phyloP scores from a whole-genome alignment of 1,140 invertebrate species.

The Grapholita molesta region DNA sequence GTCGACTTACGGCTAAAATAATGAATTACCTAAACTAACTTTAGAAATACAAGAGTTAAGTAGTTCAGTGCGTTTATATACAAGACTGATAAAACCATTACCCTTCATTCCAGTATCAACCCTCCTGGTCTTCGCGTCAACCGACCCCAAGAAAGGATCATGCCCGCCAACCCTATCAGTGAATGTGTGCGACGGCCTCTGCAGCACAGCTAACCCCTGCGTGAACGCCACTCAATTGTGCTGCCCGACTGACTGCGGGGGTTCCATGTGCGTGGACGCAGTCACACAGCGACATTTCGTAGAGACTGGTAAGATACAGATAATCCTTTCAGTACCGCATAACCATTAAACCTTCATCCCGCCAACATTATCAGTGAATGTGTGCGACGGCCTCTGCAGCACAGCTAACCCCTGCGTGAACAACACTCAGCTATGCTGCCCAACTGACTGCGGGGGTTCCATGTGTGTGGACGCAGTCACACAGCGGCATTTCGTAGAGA shows the following conservation, averaged over 20 bases:
- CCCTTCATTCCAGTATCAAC: not conserved
- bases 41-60: too few relatives aligned
- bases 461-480: conserved; percentile 78
- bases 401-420: conserved; percentile 33
- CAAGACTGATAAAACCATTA: too few relatives aligned
- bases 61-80: too few relatives aligned
- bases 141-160: not conserved
- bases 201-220: conserved; percentile 41
- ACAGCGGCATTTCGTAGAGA: conserved; percentile 47
- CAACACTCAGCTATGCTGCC: conserved; percentile 70
- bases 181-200: conserved; percentile 44
- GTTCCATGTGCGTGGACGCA: conserved; percentile 75
- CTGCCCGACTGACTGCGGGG: conserved; percentile 78
- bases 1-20: too few relatives aligned
- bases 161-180: not conserved
- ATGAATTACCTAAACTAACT: too few relatives aligned
- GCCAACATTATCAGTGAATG: conserved; percentile 54
- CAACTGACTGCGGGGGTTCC: conserved; percentile 77
- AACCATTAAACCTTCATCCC: too few relatives aligned
- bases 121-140: conserved; percentile 18
- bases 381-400: conserved; percentile 49
- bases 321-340: too few relatives aligned
- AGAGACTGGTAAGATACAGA: conserved; percentile 43
- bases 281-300: conserved; percentile 67
- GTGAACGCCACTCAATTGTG: conserved; percentile 54